phyloP scores from a whole-genome alignment of 2,113 vertebrate species.

The Xiphorhynchus elegans region DNA sequence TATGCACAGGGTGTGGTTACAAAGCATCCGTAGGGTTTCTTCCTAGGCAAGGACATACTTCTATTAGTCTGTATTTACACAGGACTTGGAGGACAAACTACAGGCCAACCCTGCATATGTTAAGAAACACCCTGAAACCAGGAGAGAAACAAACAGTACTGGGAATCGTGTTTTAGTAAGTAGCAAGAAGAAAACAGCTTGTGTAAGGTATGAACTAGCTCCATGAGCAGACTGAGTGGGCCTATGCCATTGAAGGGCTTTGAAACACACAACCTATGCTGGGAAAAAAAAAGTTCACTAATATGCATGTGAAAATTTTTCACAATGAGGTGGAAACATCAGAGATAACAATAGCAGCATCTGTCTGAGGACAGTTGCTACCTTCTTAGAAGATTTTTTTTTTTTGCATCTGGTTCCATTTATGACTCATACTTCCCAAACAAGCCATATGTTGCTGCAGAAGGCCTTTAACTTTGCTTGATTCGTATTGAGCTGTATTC shows the following conservation, averaged over 20 bases:
- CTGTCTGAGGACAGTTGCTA: slow-evolving; percentile 56
- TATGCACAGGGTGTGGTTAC: neutral
- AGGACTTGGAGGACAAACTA: neutral
- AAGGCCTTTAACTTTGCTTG: slow-evolving; percentile 66
- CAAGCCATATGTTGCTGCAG: slow-evolving; percentile 71
- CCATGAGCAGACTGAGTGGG: neutral
- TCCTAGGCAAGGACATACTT: neutral
- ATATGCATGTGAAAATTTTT: neutral
- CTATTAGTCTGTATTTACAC: neutral
- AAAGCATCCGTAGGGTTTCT: neutral
- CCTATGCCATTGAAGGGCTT: neutral
- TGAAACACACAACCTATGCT: neutral
- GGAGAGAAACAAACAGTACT: neutral
- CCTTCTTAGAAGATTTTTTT: slow-evolving; percentile 39
- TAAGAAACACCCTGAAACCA: slow-evolving; percentile 1
- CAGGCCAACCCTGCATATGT: neutral
- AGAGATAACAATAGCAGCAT: slow-evolving; percentile 52
- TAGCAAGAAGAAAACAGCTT: neutral
- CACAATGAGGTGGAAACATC: neutral
- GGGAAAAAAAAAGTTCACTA: neutral
- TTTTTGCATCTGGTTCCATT: slow-evolving; percentile 73
- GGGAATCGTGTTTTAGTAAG: neutral
- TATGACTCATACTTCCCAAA: slow-evolving; percentile 78
- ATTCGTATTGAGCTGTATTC: slow-evolving; percentile 61
- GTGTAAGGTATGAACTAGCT: neutral